Evolutionary conservation across 2,888 invertebrate genomes (phyloP).

Genomic region (Andrena trimmerana): DNA sequence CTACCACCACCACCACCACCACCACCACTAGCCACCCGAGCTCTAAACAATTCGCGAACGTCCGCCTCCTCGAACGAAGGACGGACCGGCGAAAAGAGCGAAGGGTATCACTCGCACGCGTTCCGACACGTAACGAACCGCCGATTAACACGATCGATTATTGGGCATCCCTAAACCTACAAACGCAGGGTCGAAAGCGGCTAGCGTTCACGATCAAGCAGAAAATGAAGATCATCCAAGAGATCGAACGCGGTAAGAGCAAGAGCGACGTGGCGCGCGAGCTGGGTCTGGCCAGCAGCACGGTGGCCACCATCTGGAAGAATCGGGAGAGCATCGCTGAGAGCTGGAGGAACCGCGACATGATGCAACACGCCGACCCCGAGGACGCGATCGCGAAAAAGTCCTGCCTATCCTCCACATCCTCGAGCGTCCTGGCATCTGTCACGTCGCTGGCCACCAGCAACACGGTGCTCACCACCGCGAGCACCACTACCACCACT

Average conservation of each 20-base stretch:
- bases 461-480: slow-evolving; percentile 54
- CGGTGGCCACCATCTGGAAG: slow-evolving; percentile 87
- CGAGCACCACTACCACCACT: slow-evolving; percentile 34
- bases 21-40: slow-evolving; percentile 40
- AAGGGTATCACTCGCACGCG: slow-evolving; percentile 45
- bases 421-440: slow-evolving; percentile 37
- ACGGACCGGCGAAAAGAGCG: slow-evolving; percentile 37
- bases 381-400: slow-evolving; percentile 76
- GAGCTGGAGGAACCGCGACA: slow-evolving; percentile 84
- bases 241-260: slow-evolving; percentile 87
- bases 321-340: slow-evolving; percentile 86
- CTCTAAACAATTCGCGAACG: slow-evolving; percentile 53
- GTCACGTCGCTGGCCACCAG: slow-evolving; percentile 41
- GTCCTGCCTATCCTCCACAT: slow-evolving; percentile 34
- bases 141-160: slow-evolving; percentile 74
- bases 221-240: slow-evolving; percentile 88
- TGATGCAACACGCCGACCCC: slow-evolving; percentile 80
- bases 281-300: slow-evolving; percentile 87
- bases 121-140: slow-evolving; percentile 36
- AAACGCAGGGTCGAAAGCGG: slow-evolving; percentile 87
- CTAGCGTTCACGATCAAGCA: slow-evolving; percentile 88
- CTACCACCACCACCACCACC: slow-evolving; percentile 35
- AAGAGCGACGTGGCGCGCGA: slow-evolving; percentile 87
- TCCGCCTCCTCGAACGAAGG: slow-evolving; percentile 50
- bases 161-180: slow-evolving; percentile 74